Conservation (phyloP, 2,888 invertebrate genomes). For the Lepidochrysops patricia region DNA sequence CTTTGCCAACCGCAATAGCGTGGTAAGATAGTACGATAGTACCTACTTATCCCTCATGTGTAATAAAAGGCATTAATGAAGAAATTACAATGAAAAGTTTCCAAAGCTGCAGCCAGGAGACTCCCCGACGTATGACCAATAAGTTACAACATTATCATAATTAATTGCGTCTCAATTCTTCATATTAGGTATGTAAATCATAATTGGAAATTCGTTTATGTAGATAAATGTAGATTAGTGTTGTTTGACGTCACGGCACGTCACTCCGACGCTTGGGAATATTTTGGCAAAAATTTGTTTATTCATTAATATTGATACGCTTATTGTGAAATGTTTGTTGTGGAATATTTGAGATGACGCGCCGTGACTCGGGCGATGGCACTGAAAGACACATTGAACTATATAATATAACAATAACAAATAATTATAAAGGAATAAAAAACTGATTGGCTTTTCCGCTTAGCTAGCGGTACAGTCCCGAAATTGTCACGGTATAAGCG, state of each 20-base stretch:
- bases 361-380: not conserved
- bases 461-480: no score
- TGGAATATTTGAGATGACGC: not conserved
- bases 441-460: no score
- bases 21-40: no score
- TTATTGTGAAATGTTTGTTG: not conserved
- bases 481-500: no score
- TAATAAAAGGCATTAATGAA: no score
- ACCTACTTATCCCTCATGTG: no score
- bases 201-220: not conserved
- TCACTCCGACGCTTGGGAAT: not conserved
- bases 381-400: not conserved
- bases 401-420: no score
- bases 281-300: not conserved
- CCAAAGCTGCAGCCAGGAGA: not conserved
- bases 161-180: not conserved
- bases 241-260: not conserved
- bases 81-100: no score
- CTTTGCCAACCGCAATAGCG: no score
- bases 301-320: not conserved
- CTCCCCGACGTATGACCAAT: not conserved
- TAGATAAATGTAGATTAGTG: not conserved
- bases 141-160: not conserved
- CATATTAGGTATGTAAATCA: not conserved
- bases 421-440: not conserved